Evolutionary conservation across 1,140 invertebrate genomes (phyloP), one percentile per base, ranked within the genome.

Genomic region (Cyrtorhinus lividipennis): DNA sequence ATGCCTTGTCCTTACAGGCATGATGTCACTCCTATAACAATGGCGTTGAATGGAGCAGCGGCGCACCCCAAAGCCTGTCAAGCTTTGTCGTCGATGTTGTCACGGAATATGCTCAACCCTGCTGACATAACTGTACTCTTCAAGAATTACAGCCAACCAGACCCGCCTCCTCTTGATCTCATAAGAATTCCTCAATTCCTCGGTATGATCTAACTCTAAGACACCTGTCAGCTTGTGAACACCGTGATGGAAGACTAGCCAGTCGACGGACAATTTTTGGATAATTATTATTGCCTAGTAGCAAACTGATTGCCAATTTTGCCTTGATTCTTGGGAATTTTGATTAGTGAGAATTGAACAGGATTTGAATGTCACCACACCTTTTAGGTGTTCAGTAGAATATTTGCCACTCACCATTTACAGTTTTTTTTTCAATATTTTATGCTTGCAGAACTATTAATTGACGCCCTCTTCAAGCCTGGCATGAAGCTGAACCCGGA

Each of bases 371-470:
- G n/a, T n/a, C n/a, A n/a, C n/a, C n/a, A n/a, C n/a, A n/a, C n/a
- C n/a, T n/a, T n/a, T n/a, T n/a, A n/a, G n/a, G n/a, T n/a, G n/a
- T n/a, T n/a, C n/a, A n/a, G n/a, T n/a, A n/a, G n/a, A n/a, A n/a
- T n/a, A n/a, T n/a, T n/a, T n/a, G n/a, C n/a, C n/a, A n/a, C n/a
- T n/a, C n/a, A n/a, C n/a, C n/a, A n/a, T n/a, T n/a, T n/a, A n/a
- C n/a, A n/a, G n/a, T n/a, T n/a, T n/a, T n/a, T n/a, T n/a, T 98
- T 95, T 75, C 87, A 93, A 64, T 92, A 89, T 71, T 88, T 97
- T 64, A 84, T 85, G 85, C 89, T 78, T 80, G 24, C 75, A 86
- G 92, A 99, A 77, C 78, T 99, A 22, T 76, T 99, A 0, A 87
- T 97, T 24, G 94, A 97, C 75, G 82, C 90, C 0, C 73, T 99